Percentiles rank a stretch among this genome's conserved stretches.
phyloP scores from a whole-genome alignment of 2,888 invertebrate genomes.

The Bedellia somnulentella region DNA sequence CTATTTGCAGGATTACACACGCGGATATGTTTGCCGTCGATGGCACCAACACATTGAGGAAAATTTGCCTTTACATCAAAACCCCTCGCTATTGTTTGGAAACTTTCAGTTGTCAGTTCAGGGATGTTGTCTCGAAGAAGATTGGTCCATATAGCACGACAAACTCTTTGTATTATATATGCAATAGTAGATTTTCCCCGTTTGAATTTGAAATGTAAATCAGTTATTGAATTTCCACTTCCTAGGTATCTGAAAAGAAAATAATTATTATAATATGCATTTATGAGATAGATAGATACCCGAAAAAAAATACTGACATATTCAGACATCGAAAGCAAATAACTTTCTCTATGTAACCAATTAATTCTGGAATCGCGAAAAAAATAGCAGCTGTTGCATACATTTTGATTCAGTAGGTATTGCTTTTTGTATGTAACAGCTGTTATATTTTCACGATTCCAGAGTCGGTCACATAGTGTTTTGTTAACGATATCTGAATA shows the following conservation, averaged over 20 bases:
- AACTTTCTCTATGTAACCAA: constrained; percentile 6
- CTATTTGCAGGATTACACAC: constrained; percentile 8
- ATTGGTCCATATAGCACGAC: constrained; percentile 9
- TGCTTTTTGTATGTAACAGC: constrained; percentile 7
- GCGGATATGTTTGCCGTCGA: constrained; percentile 4
- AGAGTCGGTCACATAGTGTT: constrained; percentile 7
- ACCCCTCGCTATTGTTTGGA: constrained; percentile 4
- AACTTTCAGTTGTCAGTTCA: constrained; percentile 8
- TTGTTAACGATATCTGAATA: constrained; percentile 7
- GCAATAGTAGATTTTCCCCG: constrained; percentile 9
- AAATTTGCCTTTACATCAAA: constrained; percentile 7
- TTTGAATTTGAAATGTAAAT: constrained; percentile 9
- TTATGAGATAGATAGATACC: constrained; percentile 7
- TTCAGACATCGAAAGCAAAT: no score
- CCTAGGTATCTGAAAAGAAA: no score
- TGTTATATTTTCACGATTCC: no score
- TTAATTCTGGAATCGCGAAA: constrained; percentile 4
- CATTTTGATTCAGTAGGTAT: constrained; percentile 6
- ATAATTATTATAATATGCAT: constrained; percentile 5
- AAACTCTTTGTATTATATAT: constrained; percentile 7
- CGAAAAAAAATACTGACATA: constrained; percentile 6
- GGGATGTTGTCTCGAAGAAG: no score
- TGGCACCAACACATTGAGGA: constrained; percentile 6
- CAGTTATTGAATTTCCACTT: constrained; percentile 9
- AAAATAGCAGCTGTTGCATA: no score